phyloP scores from a whole-genome alignment of 2,888 invertebrate genomes.

The Spisula subtruncata region DNA sequence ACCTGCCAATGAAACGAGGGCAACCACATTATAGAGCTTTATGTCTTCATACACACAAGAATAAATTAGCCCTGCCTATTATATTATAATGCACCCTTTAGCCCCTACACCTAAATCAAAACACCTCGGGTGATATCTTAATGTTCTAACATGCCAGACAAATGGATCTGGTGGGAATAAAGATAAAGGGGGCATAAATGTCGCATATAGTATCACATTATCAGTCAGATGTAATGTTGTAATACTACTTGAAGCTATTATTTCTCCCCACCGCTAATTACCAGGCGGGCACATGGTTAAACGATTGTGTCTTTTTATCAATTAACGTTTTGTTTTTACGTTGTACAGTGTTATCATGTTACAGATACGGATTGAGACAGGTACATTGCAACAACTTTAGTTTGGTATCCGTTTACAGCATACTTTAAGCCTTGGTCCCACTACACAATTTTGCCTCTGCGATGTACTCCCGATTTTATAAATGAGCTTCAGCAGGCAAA shows the following conservation, averaged over 20 bases:
- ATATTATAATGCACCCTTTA: too few relatives aligned
- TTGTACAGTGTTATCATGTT: neutral
- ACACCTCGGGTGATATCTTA: neutral
- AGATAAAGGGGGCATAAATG: neutral
- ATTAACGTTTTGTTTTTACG: neutral
- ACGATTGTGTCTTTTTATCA: neutral
- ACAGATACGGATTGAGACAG: too few relatives aligned
- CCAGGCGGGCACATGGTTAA: neutral
- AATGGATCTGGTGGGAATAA: constrained; percentile 6
- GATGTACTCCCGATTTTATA: too few relatives aligned
- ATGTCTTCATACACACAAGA: too few relatives aligned
- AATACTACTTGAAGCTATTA: neutral
- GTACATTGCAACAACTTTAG: too few relatives aligned
- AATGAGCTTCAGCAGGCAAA: too few relatives aligned
- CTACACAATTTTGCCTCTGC: too few relatives aligned
- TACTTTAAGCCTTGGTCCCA: too few relatives aligned
- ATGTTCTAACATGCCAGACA: constrained; percentile 11
- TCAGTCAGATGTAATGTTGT: neutral
- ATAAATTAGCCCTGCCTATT: too few relatives aligned
- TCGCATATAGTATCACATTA: neutral
- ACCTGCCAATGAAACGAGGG: too few relatives aligned
- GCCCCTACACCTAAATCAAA: neutral
- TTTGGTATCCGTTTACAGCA: too few relatives aligned
- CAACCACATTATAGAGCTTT: too few relatives aligned
- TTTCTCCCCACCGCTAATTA: neutral